These are phyloP conservation scores for Orchestes rusci DNA, from an alignment of 2,888 invertebrate genomes.

Conservation along the genomic window DNA sequence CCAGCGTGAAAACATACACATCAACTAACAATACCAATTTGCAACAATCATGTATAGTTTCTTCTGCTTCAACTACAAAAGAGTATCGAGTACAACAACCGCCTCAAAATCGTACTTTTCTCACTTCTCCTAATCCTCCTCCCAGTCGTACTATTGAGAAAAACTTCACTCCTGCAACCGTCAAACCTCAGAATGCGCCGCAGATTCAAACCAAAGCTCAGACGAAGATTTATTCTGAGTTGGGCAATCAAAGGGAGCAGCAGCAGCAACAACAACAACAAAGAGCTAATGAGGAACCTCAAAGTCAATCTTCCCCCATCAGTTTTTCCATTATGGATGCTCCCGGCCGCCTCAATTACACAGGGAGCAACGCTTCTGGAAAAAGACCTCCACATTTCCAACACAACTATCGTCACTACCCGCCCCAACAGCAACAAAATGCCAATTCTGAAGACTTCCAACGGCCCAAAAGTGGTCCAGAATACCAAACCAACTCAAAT, in stretches of 20 bases:
- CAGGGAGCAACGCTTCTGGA: slow-evolving; percentile 49
- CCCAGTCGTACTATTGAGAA: slow-evolving; percentile 35
- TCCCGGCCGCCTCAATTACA: slow-evolving; percentile 56
- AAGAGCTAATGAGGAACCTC: slow-evolving; percentile 46
- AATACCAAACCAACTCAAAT: slow-evolving; percentile 34
- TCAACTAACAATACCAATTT: slow-evolving; percentile 48
- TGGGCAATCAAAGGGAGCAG: slow-evolving; percentile 36
- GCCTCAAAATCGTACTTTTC: slow-evolving; percentile 40
- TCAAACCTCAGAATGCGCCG: slow-evolving; percentile 34
- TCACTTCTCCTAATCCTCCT: slow-evolving; percentile 22
- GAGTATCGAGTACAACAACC: slow-evolving; percentile 57
- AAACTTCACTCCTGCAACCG: slow-evolving; percentile 42
- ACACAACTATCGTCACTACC: slow-evolving; percentile 50
- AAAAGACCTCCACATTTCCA: slow-evolving; percentile 49
- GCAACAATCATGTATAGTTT: slow-evolving; percentile 68
- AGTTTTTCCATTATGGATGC: slow-evolving; percentile 71
- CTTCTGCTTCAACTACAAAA: slow-evolving; percentile 57
- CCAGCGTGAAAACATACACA: slow-evolving; percentile 36
- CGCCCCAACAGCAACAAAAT: slow-evolving; percentile 54
- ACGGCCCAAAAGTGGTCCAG: slow-evolving; percentile 48
- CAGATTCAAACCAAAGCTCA: slow-evolving; percentile 68
- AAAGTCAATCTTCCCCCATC: slow-evolving; percentile 62
- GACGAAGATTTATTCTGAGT: slow-evolving; percentile 69
- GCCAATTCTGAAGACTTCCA: slow-evolving; percentile 47
- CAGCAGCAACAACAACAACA: slow-evolving; percentile 26